Evolutionary conservation across 2,113 vertebrate species (phyloP), one percentile per base, ranked within the genome.

Genomic region (Lophochroa leadbeateri): DNA sequence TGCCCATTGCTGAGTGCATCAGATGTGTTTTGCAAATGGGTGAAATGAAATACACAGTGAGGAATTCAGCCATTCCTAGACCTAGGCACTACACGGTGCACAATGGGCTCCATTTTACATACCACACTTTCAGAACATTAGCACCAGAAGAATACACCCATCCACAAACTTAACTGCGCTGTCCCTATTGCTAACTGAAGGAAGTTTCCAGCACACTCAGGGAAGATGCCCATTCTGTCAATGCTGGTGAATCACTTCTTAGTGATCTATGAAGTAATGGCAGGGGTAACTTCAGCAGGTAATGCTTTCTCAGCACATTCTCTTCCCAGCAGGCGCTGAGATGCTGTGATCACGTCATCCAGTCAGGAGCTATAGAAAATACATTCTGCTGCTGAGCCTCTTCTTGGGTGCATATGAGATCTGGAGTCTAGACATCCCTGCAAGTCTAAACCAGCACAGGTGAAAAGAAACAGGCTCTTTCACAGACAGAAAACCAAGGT

Each of bases 251-350:
- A 92, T 95, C 60, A 91, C 67, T 95, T 93, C 64, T 90, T 47
- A 8, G 5, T 15, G 43, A 86, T 68, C 78, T 49, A 35, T 90
- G 86, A 96, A 49, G 69, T 96, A 94, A 96, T 3, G 57, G 12
- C 87, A 96, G 57, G 60, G 46, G 75, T 74, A 90, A 90, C 93
- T 97, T 96, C 94, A 84, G 70, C 64, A 64, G 65, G 87, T 72
- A 77, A 47, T 61, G 93, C 92, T 67, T 92, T 83, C 91, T 97
- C 97, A 96, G 94, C 96, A 93, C 81, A 96, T 96, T 96, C 85
- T 31, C 57, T 81, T 80, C 80, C 75, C 86, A 96, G 86, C 76
- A 92, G 90, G 82, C 88, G 57, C 82, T 81, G 96, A 94, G 94
- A 94, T 88, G 81, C 95, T 80, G 84, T 33, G 82, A 97, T 94